Percentiles rank a stretch among this genome's conserved stretches.
Evolutionary conservation across 1,140 invertebrate genomes (phyloP).

Genomic region (Cyphomyrmex costatus): DNA sequence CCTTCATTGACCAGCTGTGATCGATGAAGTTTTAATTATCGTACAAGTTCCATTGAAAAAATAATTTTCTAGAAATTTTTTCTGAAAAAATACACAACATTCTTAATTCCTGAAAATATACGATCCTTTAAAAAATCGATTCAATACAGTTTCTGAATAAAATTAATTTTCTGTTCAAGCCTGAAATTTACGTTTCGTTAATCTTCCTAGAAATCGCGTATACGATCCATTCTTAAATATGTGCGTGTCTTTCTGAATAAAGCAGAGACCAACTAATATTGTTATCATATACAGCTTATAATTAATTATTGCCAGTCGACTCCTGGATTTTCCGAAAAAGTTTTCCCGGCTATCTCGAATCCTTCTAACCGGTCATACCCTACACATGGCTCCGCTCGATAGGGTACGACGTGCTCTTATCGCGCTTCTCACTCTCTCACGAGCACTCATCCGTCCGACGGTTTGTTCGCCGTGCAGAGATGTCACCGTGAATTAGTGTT

Average conservation of each 20-base stretch:
- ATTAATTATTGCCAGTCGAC: too few relatives aligned
- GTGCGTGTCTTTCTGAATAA: background rate
- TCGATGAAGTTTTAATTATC: too few relatives aligned
- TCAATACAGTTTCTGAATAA: background rate
- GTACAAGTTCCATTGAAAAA: too few relatives aligned
- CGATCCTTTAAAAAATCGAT: background rate
- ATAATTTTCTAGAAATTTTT: too few relatives aligned
- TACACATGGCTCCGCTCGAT: background rate
- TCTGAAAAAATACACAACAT: background rate
- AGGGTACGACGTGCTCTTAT: constrained; percentile 13
- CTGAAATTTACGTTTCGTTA: background rate
- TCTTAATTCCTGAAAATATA: background rate
- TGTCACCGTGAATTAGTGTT: constrained; percentile 81
- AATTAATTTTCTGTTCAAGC: background rate
- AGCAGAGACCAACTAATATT: background rate
- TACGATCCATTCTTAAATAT: background rate
- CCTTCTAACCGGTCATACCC: background rate
- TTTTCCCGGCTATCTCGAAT: background rate
- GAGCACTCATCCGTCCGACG: constrained; percentile 62
- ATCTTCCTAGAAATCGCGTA: background rate
- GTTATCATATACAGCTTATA: background rate
- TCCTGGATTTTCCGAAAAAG: background rate
- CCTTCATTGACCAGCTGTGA: too few relatives aligned
- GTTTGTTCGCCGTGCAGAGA: constrained; percentile 71
- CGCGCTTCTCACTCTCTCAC: constrained; percentile 36